phyloP scores from a whole-genome alignment of 2,888 invertebrate genomes.

The Ormyrus pomaceus region DNA sequence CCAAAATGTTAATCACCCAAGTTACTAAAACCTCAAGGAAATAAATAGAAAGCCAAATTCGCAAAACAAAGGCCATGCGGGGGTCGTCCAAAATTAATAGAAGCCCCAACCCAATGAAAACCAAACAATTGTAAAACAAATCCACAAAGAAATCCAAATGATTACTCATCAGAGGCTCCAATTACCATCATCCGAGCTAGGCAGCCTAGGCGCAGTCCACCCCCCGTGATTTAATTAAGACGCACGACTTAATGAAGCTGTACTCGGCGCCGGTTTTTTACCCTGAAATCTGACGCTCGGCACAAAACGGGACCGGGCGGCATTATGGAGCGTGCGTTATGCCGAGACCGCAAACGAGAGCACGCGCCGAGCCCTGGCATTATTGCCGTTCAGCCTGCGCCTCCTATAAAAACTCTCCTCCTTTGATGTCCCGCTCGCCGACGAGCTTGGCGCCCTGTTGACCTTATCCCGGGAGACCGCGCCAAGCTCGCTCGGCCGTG shows the following conservation, averaged over 20 bases:
- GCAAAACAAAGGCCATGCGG: too few relatives aligned
- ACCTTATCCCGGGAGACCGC: slow-evolving; percentile 49
- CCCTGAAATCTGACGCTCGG: slow-evolving; percentile 24
- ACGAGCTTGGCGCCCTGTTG: slow-evolving; percentile 17
- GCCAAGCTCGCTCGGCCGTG: slow-evolving; percentile 7
- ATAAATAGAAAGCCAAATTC: too few relatives aligned
- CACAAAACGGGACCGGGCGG: neutral
- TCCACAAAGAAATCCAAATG: too few relatives aligned
- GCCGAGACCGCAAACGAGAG: slow-evolving; percentile 19
- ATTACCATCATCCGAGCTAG: too few relatives aligned
- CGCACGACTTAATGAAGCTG: neutral
- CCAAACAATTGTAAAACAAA: too few relatives aligned
- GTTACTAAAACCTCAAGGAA: too few relatives aligned
- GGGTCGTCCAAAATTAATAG: too few relatives aligned
- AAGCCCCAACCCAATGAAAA: too few relatives aligned
- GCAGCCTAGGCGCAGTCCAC: too few relatives aligned
- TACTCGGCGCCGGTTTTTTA: neutral
- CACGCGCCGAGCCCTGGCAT: slow-evolving; percentile 1
- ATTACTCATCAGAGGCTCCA: too few relatives aligned
- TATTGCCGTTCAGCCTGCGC: slow-evolving; percentile 18
- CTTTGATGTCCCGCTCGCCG: slow-evolving; percentile 42
- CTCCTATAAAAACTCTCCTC: slow-evolving; percentile 15
- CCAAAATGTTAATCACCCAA: too few relatives aligned
- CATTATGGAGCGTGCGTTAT: neutral
- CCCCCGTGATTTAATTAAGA: slow-evolving; percentile 31